Evolutionary conservation across 2,888 invertebrate species (phyloP), one percentile per base, ranked within the genome.

Genomic region (Euzetes globulus): DNA sequence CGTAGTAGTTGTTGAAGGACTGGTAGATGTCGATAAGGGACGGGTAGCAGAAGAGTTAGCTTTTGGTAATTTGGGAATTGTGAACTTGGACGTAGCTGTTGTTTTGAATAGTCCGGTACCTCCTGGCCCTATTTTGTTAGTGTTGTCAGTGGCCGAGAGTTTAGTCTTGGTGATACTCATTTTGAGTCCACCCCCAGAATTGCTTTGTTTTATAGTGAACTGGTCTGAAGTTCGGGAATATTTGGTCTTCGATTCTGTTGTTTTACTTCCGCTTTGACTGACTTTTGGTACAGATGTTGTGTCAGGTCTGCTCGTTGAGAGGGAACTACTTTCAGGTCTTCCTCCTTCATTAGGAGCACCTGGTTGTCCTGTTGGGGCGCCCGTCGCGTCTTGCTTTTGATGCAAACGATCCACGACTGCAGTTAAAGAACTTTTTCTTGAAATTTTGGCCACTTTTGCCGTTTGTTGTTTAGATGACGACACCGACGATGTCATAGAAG

Each of bases 241-340:
- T 27, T 75, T 72, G n/a, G 41, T n/a, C 63, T 52, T 72, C 47
- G 65, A 4, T 73, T 58, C 63, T n/a, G 25, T 22, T 4, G 22
- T 4, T 73, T 70, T 73, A 70, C 80, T 87, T 88, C 80, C 88
- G 88, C 75, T 4, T 60, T 72, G 37, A 72, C 70, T 71, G 65
- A 76, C 72, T 74, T 78, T 63, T 72, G 77, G 71, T 25, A 27
- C 22, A 25, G 65, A 60, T 19, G 74, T 72, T 58, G 75, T 76
- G 41, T 79, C 78, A 63, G 77, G 77, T 47, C 75, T 71, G 17
- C 75, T 76, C 19, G 75, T 22, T 15, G 77, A 77, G 27, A 76
- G 73, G 52, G 75, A 76, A 37, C 76, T 76, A 17, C 75, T 74
- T 22, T 77, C 77, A 25, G 79, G 77, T 41, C 78, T 77, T 25